Percentiles rank a stretch among this genome's conserved stretches.
Evolutionary conservation across 1,140 invertebrate genomes (phyloP).

Genomic region (Prorops nasuta): DNA sequence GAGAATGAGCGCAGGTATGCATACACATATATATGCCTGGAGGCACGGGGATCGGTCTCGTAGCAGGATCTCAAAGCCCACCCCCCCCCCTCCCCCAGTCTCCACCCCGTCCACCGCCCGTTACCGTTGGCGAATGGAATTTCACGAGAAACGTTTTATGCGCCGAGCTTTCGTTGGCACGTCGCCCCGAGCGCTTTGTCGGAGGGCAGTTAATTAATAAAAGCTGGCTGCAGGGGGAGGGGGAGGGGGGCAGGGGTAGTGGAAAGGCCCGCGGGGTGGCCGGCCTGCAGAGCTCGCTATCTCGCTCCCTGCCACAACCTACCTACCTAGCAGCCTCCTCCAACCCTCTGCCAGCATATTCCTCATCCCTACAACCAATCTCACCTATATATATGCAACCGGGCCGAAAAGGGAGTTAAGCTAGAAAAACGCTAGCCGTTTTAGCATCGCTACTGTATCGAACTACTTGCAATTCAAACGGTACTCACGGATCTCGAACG

Average conservation of each 20-base stretch:
- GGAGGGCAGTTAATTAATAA: constrained; percentile 34
- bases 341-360: too few relatives aligned
- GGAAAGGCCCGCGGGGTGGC: neutral
- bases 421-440: too few relatives aligned
- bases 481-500: constrained; percentile 70
- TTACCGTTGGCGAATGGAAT: constrained; percentile 14
- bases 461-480: constrained; percentile 23
- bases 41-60: neutral
- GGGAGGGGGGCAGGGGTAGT: constrained; percentile 1
- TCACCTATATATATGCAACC: too few relatives aligned
- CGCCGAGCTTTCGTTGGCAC: constrained; percentile 20
- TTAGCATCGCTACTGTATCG: too few relatives aligned
- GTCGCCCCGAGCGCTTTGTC: constrained; percentile 25
- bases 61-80: constrained; percentile 1
- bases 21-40: neutral
- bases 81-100: neutral
- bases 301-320: too few relatives aligned
- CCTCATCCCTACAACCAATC: too few relatives aligned
- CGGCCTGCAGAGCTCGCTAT: neutral
- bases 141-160: constrained; percentile 31
- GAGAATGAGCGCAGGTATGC: too few relatives aligned
- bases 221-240: constrained; percentile 21
- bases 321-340: too few relatives aligned
- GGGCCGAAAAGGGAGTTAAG: too few relatives aligned
- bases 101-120: constrained; percentile 1